Percentiles rank a stretch among this genome's conserved stretches.
These are phyloP conservation scores for Agrenia bidenticulata DNA, from an alignment of 2,888 invertebrate species.

Conservation along the genomic window DNA sequence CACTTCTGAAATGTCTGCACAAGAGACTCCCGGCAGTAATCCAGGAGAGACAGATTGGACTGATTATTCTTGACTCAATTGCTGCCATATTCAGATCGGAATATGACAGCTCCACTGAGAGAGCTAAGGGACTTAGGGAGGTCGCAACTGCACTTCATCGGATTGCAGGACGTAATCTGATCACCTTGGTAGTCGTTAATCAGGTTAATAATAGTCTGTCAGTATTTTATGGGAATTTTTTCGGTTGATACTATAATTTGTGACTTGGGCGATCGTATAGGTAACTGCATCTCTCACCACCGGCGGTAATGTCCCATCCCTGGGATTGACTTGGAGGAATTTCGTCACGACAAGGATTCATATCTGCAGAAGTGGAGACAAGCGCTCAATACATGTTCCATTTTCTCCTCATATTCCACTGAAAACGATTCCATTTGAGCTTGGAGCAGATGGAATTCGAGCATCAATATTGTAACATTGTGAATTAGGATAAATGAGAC, in stretches of 20 bases:
- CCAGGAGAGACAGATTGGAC: slow-evolving; percentile 60
- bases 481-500: too few species aligned
- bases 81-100: slow-evolving; percentile 68
- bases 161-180: slow-evolving; percentile 47
- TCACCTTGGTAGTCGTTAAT: slow-evolving; percentile 3
- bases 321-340: slow-evolving; percentile 70
- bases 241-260: too few species aligned
- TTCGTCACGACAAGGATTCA: slow-evolving; percentile 64
- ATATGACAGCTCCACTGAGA: slow-evolving; percentile 53
- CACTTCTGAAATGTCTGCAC: slow-evolving; percentile 62
- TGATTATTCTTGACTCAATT: slow-evolving; percentile 73
- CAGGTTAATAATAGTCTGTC: too few species aligned
- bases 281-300: neutral
- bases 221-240: too few species aligned
- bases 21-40: slow-evolving; percentile 63
- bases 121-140: neutral
- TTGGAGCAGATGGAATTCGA: slow-evolving; percentile 21
- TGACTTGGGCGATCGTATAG: too few species aligned
- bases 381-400: slow-evolving; percentile 60
- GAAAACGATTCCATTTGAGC: slow-evolving; percentile 7
- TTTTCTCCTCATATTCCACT: slow-evolving; percentile 64
- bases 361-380: slow-evolving; percentile 55
- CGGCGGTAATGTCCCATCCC: slow-evolving; percentile 56
- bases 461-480: too few species aligned
- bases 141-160: slow-evolving; percentile 53